Percentiles rank a stretch among this genome's conserved stretches.
These are phyloP conservation scores for Lepus oiostolus DNA, from an alignment of 2,797 vertebrate genomes.

Conservation along the genomic window DNA sequence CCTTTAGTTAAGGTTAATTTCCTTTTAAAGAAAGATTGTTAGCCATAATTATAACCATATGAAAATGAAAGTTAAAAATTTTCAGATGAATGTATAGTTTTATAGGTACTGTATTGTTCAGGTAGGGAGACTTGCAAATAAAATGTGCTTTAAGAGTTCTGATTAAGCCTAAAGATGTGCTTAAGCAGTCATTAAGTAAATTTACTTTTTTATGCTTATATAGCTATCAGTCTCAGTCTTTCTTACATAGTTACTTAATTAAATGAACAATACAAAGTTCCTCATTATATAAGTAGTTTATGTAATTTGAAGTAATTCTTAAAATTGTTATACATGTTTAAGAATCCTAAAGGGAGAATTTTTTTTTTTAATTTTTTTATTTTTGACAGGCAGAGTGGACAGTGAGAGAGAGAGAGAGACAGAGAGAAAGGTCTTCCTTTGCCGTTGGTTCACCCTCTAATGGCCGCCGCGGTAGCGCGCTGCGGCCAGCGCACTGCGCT, in stretches of 20 bases:
- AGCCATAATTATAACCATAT: background rate
- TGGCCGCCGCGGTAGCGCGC: no score
- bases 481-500: no score
- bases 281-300: background rate
- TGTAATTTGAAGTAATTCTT: constrained; percentile 47
- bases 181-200: constrained; percentile 41
- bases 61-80: constrained; percentile 36
- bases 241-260: constrained; percentile 29
- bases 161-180: constrained; percentile 51
- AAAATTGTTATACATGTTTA: background rate
- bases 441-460: no score
- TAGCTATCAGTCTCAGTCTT: constrained; percentile 11
- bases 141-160: constrained; percentile 50
- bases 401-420: no score
- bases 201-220: constrained; percentile 50
- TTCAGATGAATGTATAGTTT: constrained; percentile 36
- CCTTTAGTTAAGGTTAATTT: constrained; percentile 59
- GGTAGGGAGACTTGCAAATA: constrained; percentile 13
- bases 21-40: constrained; percentile 28
- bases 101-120: background rate
- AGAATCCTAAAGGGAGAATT: constrained; percentile 5
- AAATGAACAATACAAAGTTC: background rate
- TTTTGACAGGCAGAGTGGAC: no score
- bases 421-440: no score
- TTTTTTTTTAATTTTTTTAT: no score